Evolutionary conservation across 2,113 vertebrate genomes (phyloP).

Genomic region (Antechinus flavipes): DNA sequence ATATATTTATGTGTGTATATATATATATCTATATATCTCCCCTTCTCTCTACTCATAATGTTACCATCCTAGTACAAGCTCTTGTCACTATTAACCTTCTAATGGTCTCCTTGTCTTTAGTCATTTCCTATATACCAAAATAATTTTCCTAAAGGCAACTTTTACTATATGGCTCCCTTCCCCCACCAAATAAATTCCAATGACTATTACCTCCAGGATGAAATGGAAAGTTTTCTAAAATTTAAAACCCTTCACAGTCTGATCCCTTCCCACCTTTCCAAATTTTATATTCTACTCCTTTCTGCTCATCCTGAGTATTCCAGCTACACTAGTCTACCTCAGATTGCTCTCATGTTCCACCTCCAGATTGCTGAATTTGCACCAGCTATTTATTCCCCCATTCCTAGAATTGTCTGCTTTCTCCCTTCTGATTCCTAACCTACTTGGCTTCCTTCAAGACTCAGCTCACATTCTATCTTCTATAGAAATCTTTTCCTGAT

Average conservation of each 20-base stretch:
- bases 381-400: too few relatives aligned
- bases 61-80: too few relatives aligned
- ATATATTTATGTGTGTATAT: too few relatives aligned
- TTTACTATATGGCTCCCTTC: neutral
- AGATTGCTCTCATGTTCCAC: too few relatives aligned
- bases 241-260: neutral
- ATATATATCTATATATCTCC: too few relatives aligned
- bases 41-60: too few relatives aligned
- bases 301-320: neutral
- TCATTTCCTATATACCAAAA: neutral
- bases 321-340: neutral
- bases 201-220: neutral
- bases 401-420: too few relatives aligned
- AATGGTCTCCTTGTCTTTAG: neutral
- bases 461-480: neutral
- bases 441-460: too few relatives aligned
- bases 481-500: neutral
- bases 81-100: neutral
- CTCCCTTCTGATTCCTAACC: too few relatives aligned
- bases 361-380: too few relatives aligned
- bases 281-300: neutral
- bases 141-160: neutral
- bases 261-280: neutral
- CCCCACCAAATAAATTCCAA: neutral
- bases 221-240: neutral